These are phyloP conservation scores for Pantherophis guttatus DNA, from an alignment of 2,113 vertebrate species.

Conservation along the genomic window DNA sequence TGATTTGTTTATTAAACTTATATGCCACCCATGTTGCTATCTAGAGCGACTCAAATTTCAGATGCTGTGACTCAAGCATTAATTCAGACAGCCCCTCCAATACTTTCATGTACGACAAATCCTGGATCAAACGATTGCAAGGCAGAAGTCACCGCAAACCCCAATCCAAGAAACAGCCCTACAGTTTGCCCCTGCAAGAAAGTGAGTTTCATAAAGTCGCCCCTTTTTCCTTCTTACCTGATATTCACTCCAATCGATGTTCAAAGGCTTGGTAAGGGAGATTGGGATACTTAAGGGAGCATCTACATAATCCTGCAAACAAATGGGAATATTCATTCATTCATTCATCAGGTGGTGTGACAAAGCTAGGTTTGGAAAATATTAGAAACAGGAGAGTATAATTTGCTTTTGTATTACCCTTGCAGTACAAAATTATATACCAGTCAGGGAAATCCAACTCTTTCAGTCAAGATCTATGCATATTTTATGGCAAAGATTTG, in stretches of 20 bases:
- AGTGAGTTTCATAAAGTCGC: neutral
- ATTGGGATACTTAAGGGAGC: slow-evolving; percentile 92
- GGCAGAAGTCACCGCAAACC: neutral
- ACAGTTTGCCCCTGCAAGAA: neutral
- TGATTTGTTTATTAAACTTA: neutral
- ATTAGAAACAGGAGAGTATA: neutral
- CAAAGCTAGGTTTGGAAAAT: neutral
- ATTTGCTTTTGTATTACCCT: neutral
- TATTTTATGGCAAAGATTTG: neutral
- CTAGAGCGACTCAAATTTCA: neutral
- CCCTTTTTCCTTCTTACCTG: slow-evolving; percentile 77
- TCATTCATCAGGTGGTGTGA: neutral
- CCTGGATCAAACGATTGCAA: neutral
- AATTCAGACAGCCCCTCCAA: neutral
- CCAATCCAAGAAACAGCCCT: too few relatives aligned
- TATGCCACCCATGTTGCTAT: neutral
- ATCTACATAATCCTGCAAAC: slow-evolving; percentile 90
- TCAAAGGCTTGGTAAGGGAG: slow-evolving; percentile 84
- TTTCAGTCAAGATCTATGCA: neutral
- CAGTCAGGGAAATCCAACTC: neutral
- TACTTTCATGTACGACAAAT: fast-evolving
- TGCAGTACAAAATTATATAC: neutral
- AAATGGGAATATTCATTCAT: slow-evolving; percentile 22
- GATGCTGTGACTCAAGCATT: neutral
- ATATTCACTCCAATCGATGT: slow-evolving; percentile 95